phyloP scores from a whole-genome alignment of 1,140 invertebrate species.

The Nasonia vitripennis region DNA sequence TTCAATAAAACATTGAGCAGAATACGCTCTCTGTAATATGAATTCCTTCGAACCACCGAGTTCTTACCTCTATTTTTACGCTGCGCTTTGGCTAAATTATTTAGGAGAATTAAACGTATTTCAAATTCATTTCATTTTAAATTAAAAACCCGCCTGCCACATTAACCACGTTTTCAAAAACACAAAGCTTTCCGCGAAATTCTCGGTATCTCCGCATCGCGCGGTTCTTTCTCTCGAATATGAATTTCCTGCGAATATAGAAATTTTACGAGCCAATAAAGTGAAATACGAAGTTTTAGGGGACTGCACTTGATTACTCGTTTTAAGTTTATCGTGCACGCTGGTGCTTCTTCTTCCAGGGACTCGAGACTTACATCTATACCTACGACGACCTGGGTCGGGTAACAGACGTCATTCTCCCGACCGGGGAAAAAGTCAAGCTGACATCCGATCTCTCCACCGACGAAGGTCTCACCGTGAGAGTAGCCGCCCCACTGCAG shows the following conservation, averaged over 20 bases:
- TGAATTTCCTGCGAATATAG: conserved; percentile 23
- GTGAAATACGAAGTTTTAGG: conserved; percentile 27
- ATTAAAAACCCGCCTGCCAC: background rate
- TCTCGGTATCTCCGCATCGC: background rate
- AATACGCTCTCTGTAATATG: background rate
- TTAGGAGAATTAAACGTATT: background rate
- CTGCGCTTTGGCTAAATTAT: too few relatives aligned
- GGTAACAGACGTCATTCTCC: conserved; percentile 88
- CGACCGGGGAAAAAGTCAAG: conserved; percentile 91
- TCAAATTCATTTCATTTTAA: background rate
- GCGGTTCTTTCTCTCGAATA: background rate
- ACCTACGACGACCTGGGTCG: conserved; percentile 91
- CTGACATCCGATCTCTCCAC: conserved; percentile 84
- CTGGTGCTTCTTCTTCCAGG: conserved; percentile 74
- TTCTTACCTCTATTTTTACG: background rate
- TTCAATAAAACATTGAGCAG: background rate
- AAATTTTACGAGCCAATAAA: conserved; percentile 39
- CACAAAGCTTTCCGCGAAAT: background rate
- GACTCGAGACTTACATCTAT: conserved; percentile 91
- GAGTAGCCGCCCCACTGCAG: conserved; percentile 76
- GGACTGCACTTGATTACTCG: conserved; percentile 29
- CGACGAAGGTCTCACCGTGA: conserved; percentile 84
- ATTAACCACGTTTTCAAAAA: background rate
- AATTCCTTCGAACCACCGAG: background rate
- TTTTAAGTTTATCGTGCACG: conserved; percentile 47